phyloP scores from a whole-genome alignment of 2,888 invertebrate species.

The Cinara cedri region DNA sequence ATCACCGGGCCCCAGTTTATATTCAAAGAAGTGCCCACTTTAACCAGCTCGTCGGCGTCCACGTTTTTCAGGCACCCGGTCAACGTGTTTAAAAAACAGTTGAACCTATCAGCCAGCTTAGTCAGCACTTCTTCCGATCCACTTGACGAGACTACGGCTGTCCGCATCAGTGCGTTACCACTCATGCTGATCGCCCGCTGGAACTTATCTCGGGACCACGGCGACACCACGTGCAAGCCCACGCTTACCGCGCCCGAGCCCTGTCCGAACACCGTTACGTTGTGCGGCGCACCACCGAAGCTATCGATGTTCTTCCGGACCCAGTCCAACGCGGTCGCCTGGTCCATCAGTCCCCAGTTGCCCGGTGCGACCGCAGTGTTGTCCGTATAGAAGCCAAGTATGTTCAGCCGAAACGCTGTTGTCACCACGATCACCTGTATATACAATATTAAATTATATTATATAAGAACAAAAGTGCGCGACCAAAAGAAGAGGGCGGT shows the following conservation, averaged over 20 bases:
- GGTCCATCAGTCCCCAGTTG: conserved; percentile 81
- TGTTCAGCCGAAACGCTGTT: conserved; percentile 78
- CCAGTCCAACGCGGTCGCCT: conserved; percentile 80
- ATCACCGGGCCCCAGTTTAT: conserved; percentile 77
- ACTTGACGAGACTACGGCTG: neutral
- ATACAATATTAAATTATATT: too few species aligned
- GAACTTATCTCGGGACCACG: conserved; percentile 68
- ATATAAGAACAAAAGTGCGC: too few species aligned
- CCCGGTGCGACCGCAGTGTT: conserved; percentile 79
- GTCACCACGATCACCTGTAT: conserved; percentile 76
- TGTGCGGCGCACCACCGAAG: conserved; percentile 78
- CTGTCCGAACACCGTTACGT: conserved; percentile 80
- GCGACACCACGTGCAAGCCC: conserved; percentile 73
- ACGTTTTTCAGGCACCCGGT: conserved; percentile 64
- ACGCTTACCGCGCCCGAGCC: conserved; percentile 82
- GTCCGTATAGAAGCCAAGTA: conserved; percentile 84
- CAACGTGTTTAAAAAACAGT: conserved; percentile 74
- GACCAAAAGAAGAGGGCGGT: too few species aligned
- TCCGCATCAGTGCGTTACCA: conserved; percentile 69
- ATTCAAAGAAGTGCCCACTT: conserved; percentile 66
- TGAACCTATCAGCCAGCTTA: conserved; percentile 71
- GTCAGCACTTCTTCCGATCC: conserved; percentile 65
- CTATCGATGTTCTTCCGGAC: conserved; percentile 75
- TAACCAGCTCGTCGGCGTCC: conserved; percentile 22
- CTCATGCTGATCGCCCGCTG: conserved; percentile 82